Base-by-base conservation (phyloP, 2,113 vertebrate genomes). In the Thomomys bottae region DNA sequence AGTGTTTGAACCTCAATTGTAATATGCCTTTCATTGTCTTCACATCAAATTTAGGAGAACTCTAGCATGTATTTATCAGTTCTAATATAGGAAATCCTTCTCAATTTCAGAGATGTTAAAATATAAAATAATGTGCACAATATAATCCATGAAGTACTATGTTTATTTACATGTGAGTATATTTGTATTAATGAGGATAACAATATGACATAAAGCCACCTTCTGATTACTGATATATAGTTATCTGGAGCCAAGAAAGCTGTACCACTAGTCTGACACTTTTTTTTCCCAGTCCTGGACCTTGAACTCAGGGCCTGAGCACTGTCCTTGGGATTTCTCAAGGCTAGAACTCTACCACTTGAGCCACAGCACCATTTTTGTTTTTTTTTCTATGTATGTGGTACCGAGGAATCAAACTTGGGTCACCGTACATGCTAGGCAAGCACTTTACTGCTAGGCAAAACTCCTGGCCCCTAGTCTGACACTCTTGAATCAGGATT, bases 391-490 rank as follows among this genome's bases (percentile, higher is more conserved):
- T n/a, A n/a, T n/a, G n/a, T n/a, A n/a, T n/a, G n/a, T n/a, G n/a
- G n/a, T n/a, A n/a, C n/a, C n/a, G n/a, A n/a, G n/a, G n/a, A n/a
- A n/a, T n/a, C n/a, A n/a, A n/a, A n/a, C n/a, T n/a, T n/a, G n/a
- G n/a, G n/a, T n/a, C n/a, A n/a, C n/a, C n/a, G n/a, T n/a, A n/a
- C n/a, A n/a, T n/a, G n/a, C n/a, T n/a, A n/a, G n/a, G n/a, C n/a
- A n/a, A n/a, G n/a, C n/a, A n/a, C n/a, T n/a, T n/a, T n/a, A n/a
- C n/a, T n/a, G n/a, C n/a, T n/a, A n/a, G n/a, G n/a, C n/a, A n/a
- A n/a, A n/a, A n/a, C n/a, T n/a, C n/a, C n/a, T n/a, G n/a, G n/a
- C 86, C 36, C 28, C 38, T 84, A 26, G 14, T 78, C 77, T 94
- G 75, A 32, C 14, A 54, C 14, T 85, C 12, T 3, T 76, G 72